Percentiles rank a stretch among this genome's conserved stretches.
These are phyloP conservation scores for Troilus luridus DNA, from an alignment of 2,888 invertebrate genomes.

Conservation along the genomic window DNA sequence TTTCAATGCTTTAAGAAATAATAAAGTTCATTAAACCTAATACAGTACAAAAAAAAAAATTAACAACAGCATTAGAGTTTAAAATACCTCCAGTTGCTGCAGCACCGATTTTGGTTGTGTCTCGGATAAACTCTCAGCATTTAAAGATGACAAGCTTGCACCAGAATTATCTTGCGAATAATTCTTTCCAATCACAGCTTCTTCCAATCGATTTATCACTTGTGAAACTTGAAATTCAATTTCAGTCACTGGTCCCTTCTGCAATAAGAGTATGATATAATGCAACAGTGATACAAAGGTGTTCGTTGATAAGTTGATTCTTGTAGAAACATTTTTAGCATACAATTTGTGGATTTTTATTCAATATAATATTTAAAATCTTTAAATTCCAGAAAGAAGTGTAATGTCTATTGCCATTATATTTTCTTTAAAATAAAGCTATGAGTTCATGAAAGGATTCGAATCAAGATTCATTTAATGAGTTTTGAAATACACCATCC, in stretches of 20 bases:
- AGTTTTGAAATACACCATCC: neutral
- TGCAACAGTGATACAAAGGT: neutral
- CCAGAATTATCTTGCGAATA: slow-evolving; percentile 51
- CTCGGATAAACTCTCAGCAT: slow-evolving; percentile 42
- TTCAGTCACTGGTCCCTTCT: slow-evolving; percentile 67
- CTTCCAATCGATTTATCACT: slow-evolving; percentile 80
- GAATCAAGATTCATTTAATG: neutral
- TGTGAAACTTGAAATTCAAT: slow-evolving; percentile 82
- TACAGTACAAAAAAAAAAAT: neutral
- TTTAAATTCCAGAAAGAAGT: neutral
- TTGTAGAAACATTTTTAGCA: neutral
- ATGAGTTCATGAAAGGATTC: neutral
- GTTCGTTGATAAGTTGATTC: neutral
- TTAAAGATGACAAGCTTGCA: slow-evolving; percentile 18
- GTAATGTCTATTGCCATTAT: neutral
- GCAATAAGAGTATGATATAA: slow-evolving; percentile 51
- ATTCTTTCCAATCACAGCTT: slow-evolving; percentile 70
- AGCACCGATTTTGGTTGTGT: slow-evolving; percentile 54
- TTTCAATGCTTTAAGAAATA: too few species aligned
- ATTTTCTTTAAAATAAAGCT: neutral
- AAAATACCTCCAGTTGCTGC: slow-evolving; percentile 58
- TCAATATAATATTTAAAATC: neutral
- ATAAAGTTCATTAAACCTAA: too few species aligned
- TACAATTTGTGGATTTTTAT: neutral
- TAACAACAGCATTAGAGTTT: neutral